Evolutionary conservation across 2,888 invertebrate genomes (phyloP).

Genomic region (Strigamia transsilvanica): DNA sequence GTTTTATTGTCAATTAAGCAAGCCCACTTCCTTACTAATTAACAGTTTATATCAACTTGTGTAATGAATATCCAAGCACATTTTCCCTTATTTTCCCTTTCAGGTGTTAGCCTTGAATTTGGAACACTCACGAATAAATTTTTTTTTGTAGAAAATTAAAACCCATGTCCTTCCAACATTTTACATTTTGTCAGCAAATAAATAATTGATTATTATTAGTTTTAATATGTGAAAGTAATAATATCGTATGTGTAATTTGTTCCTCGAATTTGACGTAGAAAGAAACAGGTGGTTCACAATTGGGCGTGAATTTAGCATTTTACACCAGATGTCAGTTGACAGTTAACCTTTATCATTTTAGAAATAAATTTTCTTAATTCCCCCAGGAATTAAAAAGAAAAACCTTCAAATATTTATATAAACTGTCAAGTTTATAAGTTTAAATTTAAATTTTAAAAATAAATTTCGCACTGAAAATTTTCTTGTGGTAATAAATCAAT

Average conservation of each 20-base stretch:
- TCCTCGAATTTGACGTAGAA: not conserved
- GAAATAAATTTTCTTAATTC: not conserved
- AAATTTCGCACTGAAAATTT: not conserved
- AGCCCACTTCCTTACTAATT: not conserved
- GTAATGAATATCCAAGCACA: not conserved
- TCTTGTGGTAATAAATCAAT: constrained; percentile 22
- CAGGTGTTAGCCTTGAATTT: constrained; percentile 23
- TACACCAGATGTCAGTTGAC: constrained; percentile 39
- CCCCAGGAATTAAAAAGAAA: not conserved
- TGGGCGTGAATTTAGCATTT: constrained; percentile 36
- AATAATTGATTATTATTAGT: constrained; percentile 27
- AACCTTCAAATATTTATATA: not conserved
- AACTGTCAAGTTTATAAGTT: not conserved
- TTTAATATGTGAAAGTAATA: constrained; percentile 25
- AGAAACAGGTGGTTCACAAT: constrained; percentile 46
- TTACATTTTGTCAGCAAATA: not conserved
- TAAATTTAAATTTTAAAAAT: constrained; percentile 15
- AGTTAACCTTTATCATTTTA: constrained; percentile 24
- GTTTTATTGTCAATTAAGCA: constrained; percentile 2
- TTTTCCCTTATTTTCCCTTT: not conserved
- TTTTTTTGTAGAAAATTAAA: not conserved
- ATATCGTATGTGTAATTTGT: constrained; percentile 28
- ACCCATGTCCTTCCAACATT: constrained; percentile 18
- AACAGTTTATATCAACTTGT: not conserved
- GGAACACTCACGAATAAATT: constrained; percentile 3